Conservation (phyloP, 2,113 vertebrate genomes). For the Apus apus region DNA sequence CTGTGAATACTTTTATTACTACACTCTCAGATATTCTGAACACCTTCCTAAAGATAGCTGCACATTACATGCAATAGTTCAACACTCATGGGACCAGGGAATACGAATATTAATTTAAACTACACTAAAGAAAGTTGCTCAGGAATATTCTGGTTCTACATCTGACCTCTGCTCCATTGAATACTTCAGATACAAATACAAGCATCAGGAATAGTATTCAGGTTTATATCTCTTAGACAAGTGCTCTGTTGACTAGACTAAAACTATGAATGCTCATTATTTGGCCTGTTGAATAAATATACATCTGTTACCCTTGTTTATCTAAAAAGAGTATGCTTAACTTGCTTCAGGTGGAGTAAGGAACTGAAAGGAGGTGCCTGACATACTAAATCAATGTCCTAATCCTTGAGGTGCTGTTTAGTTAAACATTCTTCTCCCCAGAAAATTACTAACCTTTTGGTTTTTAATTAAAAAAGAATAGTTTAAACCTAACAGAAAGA, state of each 20-base stretch:
- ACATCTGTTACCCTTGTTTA: neutral
- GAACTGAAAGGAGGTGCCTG: neutral
- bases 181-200: neutral
- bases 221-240: neutral
- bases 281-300: neutral
- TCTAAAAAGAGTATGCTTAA: neutral
- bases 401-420: neutral
- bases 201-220: neutral
- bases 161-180: neutral
- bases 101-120: neutral
- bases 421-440: neutral
- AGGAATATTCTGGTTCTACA: neutral
- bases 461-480: neutral
- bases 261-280: neutral
- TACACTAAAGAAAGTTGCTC: neutral
- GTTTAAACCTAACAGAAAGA: neutral
- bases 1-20: neutral
- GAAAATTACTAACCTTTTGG: rapidly evolving
- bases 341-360: neutral
- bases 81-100: neutral
- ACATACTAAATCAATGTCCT: neutral
- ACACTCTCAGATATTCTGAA: neutral
- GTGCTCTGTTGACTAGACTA: neutral
- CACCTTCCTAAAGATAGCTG: neutral
- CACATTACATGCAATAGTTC: neutral